Evolutionary conservation across 2,888 invertebrate species (phyloP), one percentile per base, ranked within the genome.

Genomic region (Serripes groenlandicus): DNA sequence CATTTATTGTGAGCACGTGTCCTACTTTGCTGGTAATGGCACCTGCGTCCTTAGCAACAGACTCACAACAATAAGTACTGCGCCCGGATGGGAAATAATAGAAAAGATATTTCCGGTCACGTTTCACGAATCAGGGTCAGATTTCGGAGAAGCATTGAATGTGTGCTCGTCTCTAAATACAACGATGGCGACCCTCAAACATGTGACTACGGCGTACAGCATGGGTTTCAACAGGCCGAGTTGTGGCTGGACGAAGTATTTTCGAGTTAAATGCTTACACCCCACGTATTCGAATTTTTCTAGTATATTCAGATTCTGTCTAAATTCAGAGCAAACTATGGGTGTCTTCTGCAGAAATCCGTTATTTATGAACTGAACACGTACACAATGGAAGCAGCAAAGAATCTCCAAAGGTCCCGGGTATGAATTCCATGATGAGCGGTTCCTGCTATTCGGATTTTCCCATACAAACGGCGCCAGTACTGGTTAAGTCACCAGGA

Each of bases 161-260:
- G 32, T 18, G 15, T 62, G 62, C 32, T 3, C n/a, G n/a, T 62
- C 62, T 15, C 9, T n/a, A 0, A 34, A 23, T 2, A 62, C 62
- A 7, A 62, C 35, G 9, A 62, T 62, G 32, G 62, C 62, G 3
- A n/a, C 21, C 18, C 0, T 15, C n/a, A 21, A 32, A 9, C 34
- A 62, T 23, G 15, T 62, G 9, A 32, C 18, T 0, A 34, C 21
- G n/a, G 21, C 11, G 5, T 62, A 62, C n/a, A 34, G 34, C n/a
- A 62, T 62, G 62, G 62, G 62, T 9, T 62, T 32, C 34, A 62
- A 62, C 34, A 32, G 62, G 15, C 62, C 34, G n/a, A 34, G 34
- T n/a, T 62, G 62, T 34, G 62, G 62, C 62, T 62, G 62, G 62
- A 34, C n/a, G n/a, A n/a, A n/a, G n/a, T n/a, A n/a, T n/a, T n/a